phyloP scores from a whole-genome alignment of 1,140 invertebrate genomes.

The Delia radicum region DNA sequence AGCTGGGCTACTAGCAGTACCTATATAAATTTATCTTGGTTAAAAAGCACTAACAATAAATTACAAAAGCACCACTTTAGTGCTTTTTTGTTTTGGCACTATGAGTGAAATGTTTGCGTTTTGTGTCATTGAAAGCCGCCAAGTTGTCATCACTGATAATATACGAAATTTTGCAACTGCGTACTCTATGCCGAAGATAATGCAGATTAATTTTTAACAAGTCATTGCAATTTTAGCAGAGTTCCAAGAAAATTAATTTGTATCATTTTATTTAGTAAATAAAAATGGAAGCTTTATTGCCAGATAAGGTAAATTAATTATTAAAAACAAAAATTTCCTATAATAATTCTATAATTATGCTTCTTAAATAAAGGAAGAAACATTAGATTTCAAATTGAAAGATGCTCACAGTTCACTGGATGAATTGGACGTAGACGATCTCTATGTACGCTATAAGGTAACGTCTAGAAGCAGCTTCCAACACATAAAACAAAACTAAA shows the following conservation, averaged over 20 bases:
- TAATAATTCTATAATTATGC: not conserved
- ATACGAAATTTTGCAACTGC: too few species aligned
- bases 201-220: constrained; percentile 12
- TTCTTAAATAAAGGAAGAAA: constrained; percentile 60
- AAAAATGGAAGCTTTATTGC: constrained; percentile 69
- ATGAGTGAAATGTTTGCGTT: too few species aligned
- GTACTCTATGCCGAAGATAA: too few species aligned
- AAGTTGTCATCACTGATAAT: too few species aligned
- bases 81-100: too few species aligned
- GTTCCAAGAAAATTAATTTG: not conserved
- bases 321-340: not conserved
- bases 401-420: constrained; percentile 64
- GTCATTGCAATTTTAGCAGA: constrained; percentile 17
- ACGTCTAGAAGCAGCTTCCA: not conserved
- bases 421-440: constrained; percentile 83
- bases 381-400: constrained; percentile 62
- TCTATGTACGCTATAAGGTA: constrained; percentile 94
- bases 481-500: not conserved
- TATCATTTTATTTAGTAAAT: constrained; percentile 62
- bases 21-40: too few species aligned
- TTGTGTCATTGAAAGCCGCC: too few species aligned
- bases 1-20: too few species aligned
- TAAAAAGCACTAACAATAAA: too few species aligned
- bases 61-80: too few species aligned
- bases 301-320: constrained; percentile 69